phyloP scores from a whole-genome alignment of 2,113 vertebrate species.

The Choloepus hoffmanni region DNA sequence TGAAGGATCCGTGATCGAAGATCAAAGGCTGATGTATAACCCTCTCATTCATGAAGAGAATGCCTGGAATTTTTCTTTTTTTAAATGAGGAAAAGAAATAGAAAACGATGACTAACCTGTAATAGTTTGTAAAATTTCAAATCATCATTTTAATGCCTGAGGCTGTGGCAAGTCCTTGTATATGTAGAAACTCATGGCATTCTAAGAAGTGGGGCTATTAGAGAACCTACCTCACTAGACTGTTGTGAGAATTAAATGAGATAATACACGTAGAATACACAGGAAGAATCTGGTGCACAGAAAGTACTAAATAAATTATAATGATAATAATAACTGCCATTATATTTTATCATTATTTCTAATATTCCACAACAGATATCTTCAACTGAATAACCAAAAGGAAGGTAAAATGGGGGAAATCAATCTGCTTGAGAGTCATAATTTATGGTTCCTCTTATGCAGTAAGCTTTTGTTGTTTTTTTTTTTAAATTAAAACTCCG shows the following conservation, averaged over 20 bases:
- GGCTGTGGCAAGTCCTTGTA: not conserved
- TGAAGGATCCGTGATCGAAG: not conserved
- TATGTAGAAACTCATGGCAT: not conserved
- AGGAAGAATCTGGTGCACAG: not conserved
- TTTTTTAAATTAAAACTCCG: not conserved
- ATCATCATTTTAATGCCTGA: not conserved
- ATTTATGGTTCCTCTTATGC: not conserved
- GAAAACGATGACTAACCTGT: not conserved
- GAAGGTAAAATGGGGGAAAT: not conserved
- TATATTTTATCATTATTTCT: not conserved
- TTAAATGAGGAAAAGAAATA: not conserved
- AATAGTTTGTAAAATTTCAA: not conserved
- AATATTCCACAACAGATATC: not conserved
- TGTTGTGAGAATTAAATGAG: not conserved
- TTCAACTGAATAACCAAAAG: not conserved
- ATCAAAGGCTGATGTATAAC: not conserved
- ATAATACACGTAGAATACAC: not conserved
- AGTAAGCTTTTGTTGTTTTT: not conserved
- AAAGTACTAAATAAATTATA: not conserved
- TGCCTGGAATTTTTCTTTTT: no score
- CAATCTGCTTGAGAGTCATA: not conserved
- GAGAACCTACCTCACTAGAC: not conserved
- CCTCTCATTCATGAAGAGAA: not conserved
- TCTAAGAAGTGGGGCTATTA: not conserved
- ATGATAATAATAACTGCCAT: not conserved